phyloP scores from a whole-genome alignment of 2,797 vertebrate genomes.

The Anomalospiza imberbis region DNA sequence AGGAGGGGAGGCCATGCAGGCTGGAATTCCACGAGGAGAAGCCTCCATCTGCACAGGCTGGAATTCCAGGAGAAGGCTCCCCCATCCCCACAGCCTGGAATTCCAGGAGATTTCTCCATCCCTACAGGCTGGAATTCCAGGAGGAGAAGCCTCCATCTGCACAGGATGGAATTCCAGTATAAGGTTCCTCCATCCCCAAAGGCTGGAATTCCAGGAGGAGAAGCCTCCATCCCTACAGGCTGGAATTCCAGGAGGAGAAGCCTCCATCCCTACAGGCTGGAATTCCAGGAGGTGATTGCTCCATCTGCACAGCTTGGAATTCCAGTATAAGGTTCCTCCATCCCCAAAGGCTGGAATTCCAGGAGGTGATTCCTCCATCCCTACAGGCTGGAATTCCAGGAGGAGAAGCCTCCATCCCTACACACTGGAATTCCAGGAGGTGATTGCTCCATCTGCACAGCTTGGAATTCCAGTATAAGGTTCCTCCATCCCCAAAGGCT shows the following conservation, averaged over 20 bases:
- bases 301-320: not conserved
- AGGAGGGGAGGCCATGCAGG: not conserved
- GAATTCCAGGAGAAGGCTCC: not conserved
- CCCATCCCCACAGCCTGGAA: not conserved
- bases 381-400: not conserved
- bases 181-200: accelerated
- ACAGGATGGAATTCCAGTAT: not conserved
- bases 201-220: not conserved
- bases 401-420: not conserved
- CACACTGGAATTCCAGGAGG: accelerated
- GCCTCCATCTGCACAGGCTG: not conserved
- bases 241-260: too few species aligned
- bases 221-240: accelerated
- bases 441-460: not conserved
- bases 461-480: not conserved
- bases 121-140: not conserved
- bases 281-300: not conserved
- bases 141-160: not conserved
- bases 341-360: not conserved
- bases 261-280: not conserved
- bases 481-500: too few species aligned
- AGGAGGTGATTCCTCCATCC: not conserved
- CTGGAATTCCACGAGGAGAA: not conserved
- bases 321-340: not conserved
- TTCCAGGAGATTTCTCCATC: not conserved